phyloP scores from a whole-genome alignment of 2,113 vertebrate genomes.

The Hippolais icterina region DNA sequence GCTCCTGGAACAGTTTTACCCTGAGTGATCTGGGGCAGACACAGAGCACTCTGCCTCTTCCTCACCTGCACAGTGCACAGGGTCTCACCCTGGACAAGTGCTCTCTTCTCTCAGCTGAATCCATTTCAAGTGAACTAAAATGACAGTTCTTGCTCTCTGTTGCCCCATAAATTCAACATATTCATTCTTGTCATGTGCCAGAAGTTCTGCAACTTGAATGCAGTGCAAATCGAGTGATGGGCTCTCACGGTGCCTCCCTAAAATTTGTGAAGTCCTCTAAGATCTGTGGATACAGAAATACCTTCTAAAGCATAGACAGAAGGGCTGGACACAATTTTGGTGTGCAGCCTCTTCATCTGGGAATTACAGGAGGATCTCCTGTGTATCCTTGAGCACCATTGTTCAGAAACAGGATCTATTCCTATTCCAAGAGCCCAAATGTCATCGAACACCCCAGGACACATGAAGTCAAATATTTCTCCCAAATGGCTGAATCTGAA shows the following conservation, averaged over 20 bases:
- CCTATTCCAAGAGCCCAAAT: not conserved
- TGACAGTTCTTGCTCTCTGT: not conserved
- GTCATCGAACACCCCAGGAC: not conserved
- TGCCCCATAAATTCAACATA: not conserved
- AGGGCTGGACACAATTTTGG: not conserved
- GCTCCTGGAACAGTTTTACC: not conserved
- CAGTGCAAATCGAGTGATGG: not conserved
- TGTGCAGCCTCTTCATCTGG: not conserved
- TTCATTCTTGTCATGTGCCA: not conserved
- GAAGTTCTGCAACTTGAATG: not conserved
- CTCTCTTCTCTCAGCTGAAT: not conserved
- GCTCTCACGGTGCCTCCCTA: rapidly evolving
- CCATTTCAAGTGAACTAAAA: not conserved
- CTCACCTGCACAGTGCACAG: not conserved
- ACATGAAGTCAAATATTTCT: not conserved
- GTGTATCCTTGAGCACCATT: not conserved
- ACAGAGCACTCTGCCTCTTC: not conserved
- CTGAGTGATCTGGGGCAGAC: not conserved
- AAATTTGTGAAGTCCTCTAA: not conserved
- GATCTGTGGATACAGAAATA: not conserved
- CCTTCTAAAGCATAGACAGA: not conserved
- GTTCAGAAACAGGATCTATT: not conserved
- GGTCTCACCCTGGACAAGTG: not conserved
- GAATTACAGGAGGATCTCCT: not conserved
- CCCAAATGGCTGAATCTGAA: not conserved